These are phyloP conservation scores for Priapulus caudatus DNA, from an alignment of 2,888 invertebrate genomes.

Conservation along the genomic window DNA sequence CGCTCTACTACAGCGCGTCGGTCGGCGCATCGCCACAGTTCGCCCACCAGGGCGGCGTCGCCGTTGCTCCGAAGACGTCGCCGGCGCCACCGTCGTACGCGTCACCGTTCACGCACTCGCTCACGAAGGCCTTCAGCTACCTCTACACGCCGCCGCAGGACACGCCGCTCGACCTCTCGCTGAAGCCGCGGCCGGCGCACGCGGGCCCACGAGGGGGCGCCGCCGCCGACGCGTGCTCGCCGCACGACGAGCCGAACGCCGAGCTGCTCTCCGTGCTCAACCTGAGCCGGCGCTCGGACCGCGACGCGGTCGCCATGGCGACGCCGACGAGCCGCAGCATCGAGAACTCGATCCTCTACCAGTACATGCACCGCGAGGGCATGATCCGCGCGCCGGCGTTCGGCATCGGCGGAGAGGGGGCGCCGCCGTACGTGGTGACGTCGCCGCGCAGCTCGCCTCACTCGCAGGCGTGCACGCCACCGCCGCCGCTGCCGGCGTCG, in stretches of 20 bases:
- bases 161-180: slow-evolving; percentile 79
- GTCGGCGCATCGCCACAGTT: not conserved
- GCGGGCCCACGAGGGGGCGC: slow-evolving; percentile 43
- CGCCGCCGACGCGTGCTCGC: slow-evolving; percentile 47
- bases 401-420: slow-evolving; percentile 15
- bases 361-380: slow-evolving; percentile 35
- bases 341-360: slow-evolving; percentile 31
- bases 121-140: slow-evolving; percentile 11
- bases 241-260: slow-evolving; percentile 47
- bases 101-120: slow-evolving; percentile 20
- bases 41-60: not conserved
- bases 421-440: slow-evolving; percentile 17
- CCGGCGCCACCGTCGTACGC: not conserved
- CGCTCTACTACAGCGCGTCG: not conserved
- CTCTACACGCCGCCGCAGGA: slow-evolving; percentile 40
- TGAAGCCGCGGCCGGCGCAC: slow-evolving; percentile 45
- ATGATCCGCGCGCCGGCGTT: slow-evolving; percentile 23
- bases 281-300: slow-evolving; percentile 50
- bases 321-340: slow-evolving; percentile 16
- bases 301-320: too few relatives aligned
- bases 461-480: slow-evolving; percentile 10
- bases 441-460: slow-evolving; percentile 13
- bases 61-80: not conserved
- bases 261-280: slow-evolving; percentile 49
- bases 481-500: slow-evolving; percentile 8